Evolutionary conservation across 2,113 vertebrate species (phyloP).

Genomic region (Heterotilapia buettikoferi): DNA sequence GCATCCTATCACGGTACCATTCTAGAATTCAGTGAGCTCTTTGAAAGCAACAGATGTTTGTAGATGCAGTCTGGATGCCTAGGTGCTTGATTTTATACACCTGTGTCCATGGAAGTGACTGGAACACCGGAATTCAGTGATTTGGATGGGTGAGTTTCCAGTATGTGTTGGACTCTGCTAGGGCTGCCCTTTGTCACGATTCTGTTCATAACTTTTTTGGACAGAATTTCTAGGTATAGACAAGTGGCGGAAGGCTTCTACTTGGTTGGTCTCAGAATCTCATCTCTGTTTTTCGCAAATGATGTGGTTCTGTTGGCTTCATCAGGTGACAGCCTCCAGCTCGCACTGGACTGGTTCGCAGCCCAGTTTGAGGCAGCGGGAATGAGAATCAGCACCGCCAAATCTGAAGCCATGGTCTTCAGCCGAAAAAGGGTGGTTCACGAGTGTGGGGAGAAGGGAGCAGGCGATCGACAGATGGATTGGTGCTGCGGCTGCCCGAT

Average conservation of each 20-base stretch:
- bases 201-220: background rate
- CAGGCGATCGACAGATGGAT: background rate
- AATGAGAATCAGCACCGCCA: rapidly evolving
- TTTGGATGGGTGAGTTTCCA: background rate
- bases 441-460: background rate
- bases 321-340: background rate
- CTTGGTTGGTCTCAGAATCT: background rate
- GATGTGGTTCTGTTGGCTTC: background rate
- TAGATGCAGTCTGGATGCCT: rapidly evolving
- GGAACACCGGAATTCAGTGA: background rate
- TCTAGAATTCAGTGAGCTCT: background rate
- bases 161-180: background rate
- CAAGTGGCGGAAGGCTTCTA: rapidly evolving
- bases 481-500: rapidly evolving
- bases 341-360: rapidly evolving
- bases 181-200: background rate
- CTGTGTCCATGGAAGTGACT: background rate
- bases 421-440: rapidly evolving
- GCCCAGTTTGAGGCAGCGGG: background rate
- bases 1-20: rapidly evolving
- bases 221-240: background rate
- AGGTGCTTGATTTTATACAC: rapidly evolving
- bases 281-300: background rate
- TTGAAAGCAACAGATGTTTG: background rate
- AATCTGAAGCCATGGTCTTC: background rate